These are phyloP conservation scores for Triops cancriformis DNA, from an alignment of 1,140 invertebrate species.

Conservation along the genomic window DNA sequence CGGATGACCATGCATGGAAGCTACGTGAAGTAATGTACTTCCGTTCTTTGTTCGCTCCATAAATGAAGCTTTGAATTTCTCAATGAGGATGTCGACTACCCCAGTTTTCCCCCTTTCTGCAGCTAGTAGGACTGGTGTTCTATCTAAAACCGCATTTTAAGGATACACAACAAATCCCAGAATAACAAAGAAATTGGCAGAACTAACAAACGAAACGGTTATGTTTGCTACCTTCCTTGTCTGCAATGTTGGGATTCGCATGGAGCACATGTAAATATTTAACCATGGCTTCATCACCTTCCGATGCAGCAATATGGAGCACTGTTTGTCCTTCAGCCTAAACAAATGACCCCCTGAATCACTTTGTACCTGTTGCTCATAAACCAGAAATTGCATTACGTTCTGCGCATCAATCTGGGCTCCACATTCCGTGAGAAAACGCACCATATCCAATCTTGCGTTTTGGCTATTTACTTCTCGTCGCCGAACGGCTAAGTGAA, in stretches of 20 bases:
- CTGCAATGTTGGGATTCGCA: slow-evolving; percentile 84
- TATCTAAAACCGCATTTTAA: slow-evolving; percentile 52
- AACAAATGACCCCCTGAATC: slow-evolving; percentile 16
- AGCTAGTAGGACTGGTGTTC: slow-evolving; percentile 92
- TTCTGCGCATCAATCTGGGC: slow-evolving; percentile 82
- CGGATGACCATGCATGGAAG: slow-evolving; percentile 89
- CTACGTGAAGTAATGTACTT: slow-evolving; percentile 96
- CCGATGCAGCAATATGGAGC: slow-evolving; percentile 87
- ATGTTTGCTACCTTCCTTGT: slow-evolving; percentile 62
- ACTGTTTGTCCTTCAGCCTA: slow-evolving; percentile 65
- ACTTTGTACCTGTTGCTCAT: background rate
- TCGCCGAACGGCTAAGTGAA: slow-evolving; percentile 80
- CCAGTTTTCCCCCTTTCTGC: slow-evolving; percentile 92
- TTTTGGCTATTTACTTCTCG: slow-evolving; percentile 49
- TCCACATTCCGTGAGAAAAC: slow-evolving; percentile 85
- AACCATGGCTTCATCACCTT: slow-evolving; percentile 85
- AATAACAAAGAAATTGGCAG: slow-evolving; percentile 19
- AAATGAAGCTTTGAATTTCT: slow-evolving; percentile 95
- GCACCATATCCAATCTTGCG: slow-evolving; percentile 70
- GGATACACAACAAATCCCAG: slow-evolving; percentile 25
- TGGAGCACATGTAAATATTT: slow-evolving; percentile 91
- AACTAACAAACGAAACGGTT: slow-evolving; percentile 19
- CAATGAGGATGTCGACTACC: slow-evolving; percentile 90
- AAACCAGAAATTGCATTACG: slow-evolving; percentile 43
- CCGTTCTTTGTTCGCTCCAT: slow-evolving; percentile 93